A percentile compares a stretch with the other conserved stretches of the same genome.
Conservation (phyloP, 2,888 invertebrate genomes). For the Parnassius glacialis region DNA sequence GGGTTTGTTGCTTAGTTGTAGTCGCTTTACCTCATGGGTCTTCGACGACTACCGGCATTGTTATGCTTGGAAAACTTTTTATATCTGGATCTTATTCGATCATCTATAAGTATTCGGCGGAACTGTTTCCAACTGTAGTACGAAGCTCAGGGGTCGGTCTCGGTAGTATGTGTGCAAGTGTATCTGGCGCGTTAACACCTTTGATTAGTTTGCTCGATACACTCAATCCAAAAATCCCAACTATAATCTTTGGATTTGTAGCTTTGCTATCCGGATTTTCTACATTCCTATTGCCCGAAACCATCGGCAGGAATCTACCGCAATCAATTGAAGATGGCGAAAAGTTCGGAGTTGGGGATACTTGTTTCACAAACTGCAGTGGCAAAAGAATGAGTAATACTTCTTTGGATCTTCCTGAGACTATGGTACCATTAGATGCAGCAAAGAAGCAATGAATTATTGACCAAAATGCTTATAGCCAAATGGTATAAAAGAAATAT, state of each 20-base stretch:
- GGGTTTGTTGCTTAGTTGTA: slow-evolving; percentile 87
- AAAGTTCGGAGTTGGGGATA: slow-evolving; percentile 90
- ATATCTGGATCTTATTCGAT: slow-evolving; percentile 93
- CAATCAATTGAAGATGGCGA: slow-evolving; percentile 92
- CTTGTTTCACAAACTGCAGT: slow-evolving; percentile 86
- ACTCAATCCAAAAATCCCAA: slow-evolving; percentile 88
- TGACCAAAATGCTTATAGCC: background rate
- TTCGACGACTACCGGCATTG: slow-evolving; percentile 81
- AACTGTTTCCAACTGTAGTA: slow-evolving; percentile 91
- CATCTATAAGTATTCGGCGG: slow-evolving; percentile 93
- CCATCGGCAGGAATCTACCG: slow-evolving; percentile 89
- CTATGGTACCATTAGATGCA: slow-evolving; percentile 68
- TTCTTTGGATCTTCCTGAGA: slow-evolving; percentile 64
- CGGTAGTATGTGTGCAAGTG: slow-evolving; percentile 92
- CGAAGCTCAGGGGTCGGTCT: slow-evolving; percentile 91
- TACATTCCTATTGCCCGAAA: slow-evolving; percentile 89
- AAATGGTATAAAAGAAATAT: no score
- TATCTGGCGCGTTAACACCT: slow-evolving; percentile 90
- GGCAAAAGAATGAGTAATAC: slow-evolving; percentile 63
- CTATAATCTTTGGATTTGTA: slow-evolving; percentile 87
- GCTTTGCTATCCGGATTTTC: slow-evolving; percentile 87
- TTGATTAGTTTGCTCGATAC: slow-evolving; percentile 88
- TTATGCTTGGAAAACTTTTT: slow-evolving; percentile 90
- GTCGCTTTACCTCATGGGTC: slow-evolving; percentile 85
- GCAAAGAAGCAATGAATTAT: slow-evolving; percentile 55